These are phyloP conservation scores for Chrysopa pallens DNA, from an alignment of 1,140 invertebrate species.

Conservation along the genomic window DNA sequence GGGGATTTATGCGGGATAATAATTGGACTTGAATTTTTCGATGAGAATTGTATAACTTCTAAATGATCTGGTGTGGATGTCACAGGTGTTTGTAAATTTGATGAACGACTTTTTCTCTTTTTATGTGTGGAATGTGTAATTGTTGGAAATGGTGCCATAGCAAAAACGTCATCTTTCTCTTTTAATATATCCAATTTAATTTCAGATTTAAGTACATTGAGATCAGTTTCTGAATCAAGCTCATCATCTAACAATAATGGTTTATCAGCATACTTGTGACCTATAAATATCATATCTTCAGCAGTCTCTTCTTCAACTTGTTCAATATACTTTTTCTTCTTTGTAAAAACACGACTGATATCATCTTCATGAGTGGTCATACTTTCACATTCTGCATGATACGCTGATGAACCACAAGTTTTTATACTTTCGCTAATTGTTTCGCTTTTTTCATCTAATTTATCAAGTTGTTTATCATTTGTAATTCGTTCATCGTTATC, in stretches of 20 bases:
- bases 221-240: conserved; percentile 41
- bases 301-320: conserved; percentile 21
- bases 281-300: conserved; percentile 38
- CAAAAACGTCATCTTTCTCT: conserved; percentile 46
- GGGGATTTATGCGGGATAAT: not conserved
- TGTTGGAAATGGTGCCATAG: conserved; percentile 50
- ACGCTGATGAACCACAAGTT: conserved; percentile 47
- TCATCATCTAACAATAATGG: conserved; percentile 65
- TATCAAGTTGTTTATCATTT: conserved; percentile 11
- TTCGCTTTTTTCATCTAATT: conserved; percentile 28
- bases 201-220: conserved; percentile 12
- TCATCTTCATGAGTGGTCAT: conserved; percentile 44
- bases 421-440: conserved; percentile 45
- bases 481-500: conserved; percentile 22
- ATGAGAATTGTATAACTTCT: no score
- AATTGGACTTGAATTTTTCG: no score
- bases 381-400: conserved; percentile 53
- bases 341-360: conserved; percentile 21
- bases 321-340: conserved; percentile 3
- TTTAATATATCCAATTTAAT: conserved; percentile 1
- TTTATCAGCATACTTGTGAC: conserved; percentile 53
- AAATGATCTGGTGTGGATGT: no score
- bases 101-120: no score
- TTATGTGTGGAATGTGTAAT: conserved; percentile 11
- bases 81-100: no score